Percentiles rank a stretch among this genome's conserved stretches.
These are phyloP conservation scores for Rhinella marina DNA, from an alignment of 2,797 vertebrate genomes.

Conservation along the genomic window DNA sequence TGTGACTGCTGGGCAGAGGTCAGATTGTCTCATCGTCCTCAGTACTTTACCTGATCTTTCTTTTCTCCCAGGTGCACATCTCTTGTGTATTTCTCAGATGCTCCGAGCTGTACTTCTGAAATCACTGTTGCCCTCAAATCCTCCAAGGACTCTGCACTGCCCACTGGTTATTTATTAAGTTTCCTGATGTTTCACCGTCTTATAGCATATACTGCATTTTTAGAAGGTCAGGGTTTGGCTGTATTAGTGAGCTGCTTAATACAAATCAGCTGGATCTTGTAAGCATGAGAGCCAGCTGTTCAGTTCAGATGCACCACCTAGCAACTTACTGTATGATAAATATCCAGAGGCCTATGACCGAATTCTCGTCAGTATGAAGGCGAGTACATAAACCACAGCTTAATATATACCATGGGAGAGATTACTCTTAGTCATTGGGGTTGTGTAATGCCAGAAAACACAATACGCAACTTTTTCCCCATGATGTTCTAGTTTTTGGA, in stretches of 20 bases:
- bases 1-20: neutral
- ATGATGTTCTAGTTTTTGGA: neutral
- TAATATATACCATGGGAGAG: neutral
- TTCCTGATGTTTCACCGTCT: too few relatives aligned
- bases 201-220: neutral
- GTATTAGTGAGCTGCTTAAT: neutral
- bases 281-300: constrained; percentile 20
- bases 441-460: neutral
- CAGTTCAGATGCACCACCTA: constrained; percentile 2
- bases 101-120: too few relatives aligned
- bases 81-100: too few relatives aligned
- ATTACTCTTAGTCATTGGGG: neutral
- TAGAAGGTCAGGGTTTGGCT: neutral
- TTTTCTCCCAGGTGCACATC: too few relatives aligned
- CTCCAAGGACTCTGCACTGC: too few relatives aligned
- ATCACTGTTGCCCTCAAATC: neutral
- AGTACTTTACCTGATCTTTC: neutral
- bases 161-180: too few relatives aligned
- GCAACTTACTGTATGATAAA: constrained; percentile 39
- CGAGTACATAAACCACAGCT: neutral
- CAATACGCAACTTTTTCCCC: neutral
- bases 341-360: neutral
- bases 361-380: neutral
- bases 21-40: neutral
- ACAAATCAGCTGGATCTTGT: constrained; percentile 23